A percentile compares a stretch with the other conserved stretches of the same genome.
Evolutionary conservation across 2,888 invertebrate species (phyloP).

Genomic region (Coenonympha arcania): DNA sequence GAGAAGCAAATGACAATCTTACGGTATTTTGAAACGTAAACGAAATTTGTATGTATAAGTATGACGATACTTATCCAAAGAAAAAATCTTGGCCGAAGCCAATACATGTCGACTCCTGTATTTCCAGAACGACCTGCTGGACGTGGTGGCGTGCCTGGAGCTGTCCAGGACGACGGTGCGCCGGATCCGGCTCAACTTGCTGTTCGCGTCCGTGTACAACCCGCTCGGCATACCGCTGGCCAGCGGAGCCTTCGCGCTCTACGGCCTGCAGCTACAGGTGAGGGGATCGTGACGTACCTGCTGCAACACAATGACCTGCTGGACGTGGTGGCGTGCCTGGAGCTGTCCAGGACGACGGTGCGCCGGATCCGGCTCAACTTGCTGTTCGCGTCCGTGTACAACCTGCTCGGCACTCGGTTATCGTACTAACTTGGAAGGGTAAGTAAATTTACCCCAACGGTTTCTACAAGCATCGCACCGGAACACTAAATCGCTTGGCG

Average conservation of each 20-base stretch:
- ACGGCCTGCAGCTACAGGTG: slow-evolving; percentile 81
- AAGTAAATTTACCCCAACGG: too few species aligned
- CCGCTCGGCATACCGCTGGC: slow-evolving; percentile 96
- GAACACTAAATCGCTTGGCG: too few species aligned
- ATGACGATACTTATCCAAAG: too few species aligned
- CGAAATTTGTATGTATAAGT: too few species aligned
- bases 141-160: slow-evolving; percentile 95
- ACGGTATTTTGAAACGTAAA: too few species aligned
- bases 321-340: slow-evolving; percentile 96
- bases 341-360: slow-evolving; percentile 91
- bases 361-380: slow-evolving; percentile 93
- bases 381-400: slow-evolving; percentile 97
- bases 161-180: slow-evolving; percentile 91
- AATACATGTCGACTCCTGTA: neutral
- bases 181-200: slow-evolving; percentile 92
- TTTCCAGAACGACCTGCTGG: slow-evolving; percentile 90
- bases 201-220: slow-evolving; percentile 98
- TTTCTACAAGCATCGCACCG: too few species aligned
- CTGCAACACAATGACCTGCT: slow-evolving; percentile 86
- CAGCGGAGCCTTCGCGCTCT: slow-evolving; percentile 88
- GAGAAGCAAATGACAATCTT: too few species aligned
- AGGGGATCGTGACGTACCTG: neutral
- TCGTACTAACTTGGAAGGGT: too few species aligned
- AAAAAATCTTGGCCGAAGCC: too few species aligned
- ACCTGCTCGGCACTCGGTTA: slow-evolving; percentile 92